Evolutionary conservation across 2,888 invertebrate genomes (phyloP), one percentile per base, ranked within the genome.

Genomic region (Gryllus longicercus): DNA sequence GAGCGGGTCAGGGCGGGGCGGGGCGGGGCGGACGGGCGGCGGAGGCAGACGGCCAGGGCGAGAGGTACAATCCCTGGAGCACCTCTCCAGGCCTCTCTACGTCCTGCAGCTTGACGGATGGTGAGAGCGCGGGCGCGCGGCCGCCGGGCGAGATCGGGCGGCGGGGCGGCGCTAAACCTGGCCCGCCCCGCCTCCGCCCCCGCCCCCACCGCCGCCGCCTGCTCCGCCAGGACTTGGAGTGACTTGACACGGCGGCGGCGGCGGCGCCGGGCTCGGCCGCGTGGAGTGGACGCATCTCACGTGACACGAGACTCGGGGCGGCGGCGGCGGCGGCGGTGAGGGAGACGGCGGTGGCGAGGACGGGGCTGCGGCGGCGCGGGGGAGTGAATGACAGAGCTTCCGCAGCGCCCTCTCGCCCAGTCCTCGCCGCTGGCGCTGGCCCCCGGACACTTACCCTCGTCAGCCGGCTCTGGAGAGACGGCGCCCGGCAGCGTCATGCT

Each of bases 51-150:
- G 38, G 38, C 38, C 38, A 8, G 38, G 38, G 38, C 38, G 38
- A 38, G 38, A 38, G 38, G 38, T 38, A n/a, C 63, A 63, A 63
- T 63, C 63, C 63, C 63, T 63, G n/a, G 63, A 63, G 63, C 16
- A 63, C 63, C 63, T 63, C 63, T 63, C 63, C 16, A 63, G 63
- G 63, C 63, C 63, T 63, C 63, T 63, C 63, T 63, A 63, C 63
- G 63, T 63, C 63, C 63, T n/a, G 63, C 63, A 63, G 63, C n/a
- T 16, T 63, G 63, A 63, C 63, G 63, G 63, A 63, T 63, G 63
- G 63, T 63, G 63, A 63, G 63, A 11, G 63, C 63, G 16, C 4
- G 63, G 16, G 38, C 38, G 38, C 63, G 63, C 63, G 21, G 21
- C 63, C 16, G 14, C 16, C 16, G 16, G 63, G 16, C 14, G 63